These are phyloP conservation scores for Tokudaia tokunoshimensis DNA, from an alignment of 2,797 vertebrate genomes.

Conservation along the genomic window DNA sequence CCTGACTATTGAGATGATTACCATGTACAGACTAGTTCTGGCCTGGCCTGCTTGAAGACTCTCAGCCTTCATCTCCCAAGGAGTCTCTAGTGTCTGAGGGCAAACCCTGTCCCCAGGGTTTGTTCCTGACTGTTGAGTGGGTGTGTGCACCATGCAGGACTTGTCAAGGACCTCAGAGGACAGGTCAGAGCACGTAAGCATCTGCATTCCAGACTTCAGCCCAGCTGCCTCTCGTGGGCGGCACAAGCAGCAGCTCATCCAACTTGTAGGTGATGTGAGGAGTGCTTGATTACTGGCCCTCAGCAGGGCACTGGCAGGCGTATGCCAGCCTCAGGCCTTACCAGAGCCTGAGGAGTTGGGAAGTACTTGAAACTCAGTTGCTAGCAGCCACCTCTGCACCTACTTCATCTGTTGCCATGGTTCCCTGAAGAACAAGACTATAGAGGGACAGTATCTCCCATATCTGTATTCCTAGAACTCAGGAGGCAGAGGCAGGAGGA, in stretches of 20 bases:
- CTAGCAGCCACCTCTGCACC: background rate
- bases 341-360: background rate
- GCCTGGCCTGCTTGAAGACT: background rate
- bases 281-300: background rate
- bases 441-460: background rate
- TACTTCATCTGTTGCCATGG: background rate
- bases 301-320: background rate
- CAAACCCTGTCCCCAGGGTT: background rate
- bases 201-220: background rate
- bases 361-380: background rate
- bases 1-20: background rate
- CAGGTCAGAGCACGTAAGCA: background rate
- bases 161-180: background rate
- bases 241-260: background rate
- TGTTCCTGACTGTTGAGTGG: background rate
- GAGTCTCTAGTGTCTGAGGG: background rate
- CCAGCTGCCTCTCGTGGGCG: background rate
- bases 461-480: background rate
- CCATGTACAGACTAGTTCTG: background rate
- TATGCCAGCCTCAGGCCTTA: background rate
- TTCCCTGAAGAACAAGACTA: background rate
- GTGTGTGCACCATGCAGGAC: too few species aligned
- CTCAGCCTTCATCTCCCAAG: background rate
- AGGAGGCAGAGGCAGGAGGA: background rate
- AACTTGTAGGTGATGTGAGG: background rate